Conservation (phyloP, 2,113 vertebrate genomes). For the Natator depressus region DNA sequence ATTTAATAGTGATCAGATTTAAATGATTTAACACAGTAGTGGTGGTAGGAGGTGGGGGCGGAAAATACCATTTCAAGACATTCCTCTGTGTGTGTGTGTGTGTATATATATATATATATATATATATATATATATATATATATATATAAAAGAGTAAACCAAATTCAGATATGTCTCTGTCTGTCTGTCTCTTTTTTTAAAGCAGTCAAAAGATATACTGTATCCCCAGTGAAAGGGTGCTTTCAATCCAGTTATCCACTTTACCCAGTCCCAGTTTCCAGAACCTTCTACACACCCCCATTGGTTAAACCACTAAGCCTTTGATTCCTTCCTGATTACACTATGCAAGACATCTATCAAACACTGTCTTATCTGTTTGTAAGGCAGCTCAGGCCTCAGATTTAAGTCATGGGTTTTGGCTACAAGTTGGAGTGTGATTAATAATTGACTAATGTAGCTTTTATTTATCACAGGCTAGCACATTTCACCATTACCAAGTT, state of each 20-base stretch:
- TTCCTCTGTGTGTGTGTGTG: slow-evolving; percentile 22
- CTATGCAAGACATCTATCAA: slow-evolving; percentile 83
- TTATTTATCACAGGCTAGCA: slow-evolving; percentile 89
- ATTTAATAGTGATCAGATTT: slow-evolving; percentile 76
- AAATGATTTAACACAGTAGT: slow-evolving; percentile 70
- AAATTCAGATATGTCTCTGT: slow-evolving; percentile 76
- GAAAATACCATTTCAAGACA: slow-evolving; percentile 62
- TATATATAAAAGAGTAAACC: slow-evolving; percentile 75
- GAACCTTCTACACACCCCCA: slow-evolving; percentile 79
- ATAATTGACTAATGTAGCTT: slow-evolving; percentile 90
- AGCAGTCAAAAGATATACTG: slow-evolving; percentile 64
- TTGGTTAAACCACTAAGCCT: slow-evolving; percentile 78
- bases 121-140: slow-evolving; percentile 17
- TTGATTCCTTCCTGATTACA: slow-evolving; percentile 81
- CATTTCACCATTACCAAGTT: slow-evolving; percentile 86
- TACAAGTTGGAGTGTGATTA: slow-evolving; percentile 90
- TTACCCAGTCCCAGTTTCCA: slow-evolving; percentile 72
- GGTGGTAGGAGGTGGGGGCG: slow-evolving; percentile 59
- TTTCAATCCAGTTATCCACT: slow-evolving; percentile 74
- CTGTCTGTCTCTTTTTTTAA: not conserved
- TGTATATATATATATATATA: not conserved
- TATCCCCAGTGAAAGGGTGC: slow-evolving; percentile 72
- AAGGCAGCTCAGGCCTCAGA: slow-evolving; percentile 85
- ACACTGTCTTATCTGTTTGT: slow-evolving; percentile 87
- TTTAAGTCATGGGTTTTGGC: slow-evolving; percentile 87